phyloP scores from a whole-genome alignment of 2,113 vertebrate species.

The Hydrolagus affinis region DNA sequence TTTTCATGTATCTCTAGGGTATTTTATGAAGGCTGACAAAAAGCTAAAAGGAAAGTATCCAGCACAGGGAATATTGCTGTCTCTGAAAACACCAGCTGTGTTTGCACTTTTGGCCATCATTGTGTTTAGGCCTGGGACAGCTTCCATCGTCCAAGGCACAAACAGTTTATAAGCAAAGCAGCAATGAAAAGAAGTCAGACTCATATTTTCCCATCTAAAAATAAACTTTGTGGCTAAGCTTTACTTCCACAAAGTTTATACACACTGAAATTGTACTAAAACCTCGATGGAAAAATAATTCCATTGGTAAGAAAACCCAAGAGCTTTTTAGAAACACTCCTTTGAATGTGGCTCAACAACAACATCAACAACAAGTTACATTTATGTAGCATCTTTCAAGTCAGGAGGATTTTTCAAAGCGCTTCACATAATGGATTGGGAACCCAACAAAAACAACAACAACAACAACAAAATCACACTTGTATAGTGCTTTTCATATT shows the following conservation, averaged over 20 bases:
- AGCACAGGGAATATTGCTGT: not conserved
- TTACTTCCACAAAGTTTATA: not conserved
- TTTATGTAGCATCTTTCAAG: too few relatives aligned
- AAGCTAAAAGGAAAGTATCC: not conserved
- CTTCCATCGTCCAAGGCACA: not conserved
- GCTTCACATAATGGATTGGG: too few relatives aligned
- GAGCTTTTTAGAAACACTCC: not conserved
- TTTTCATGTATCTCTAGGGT: not conserved
- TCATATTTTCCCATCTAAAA: not conserved
- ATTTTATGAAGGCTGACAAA: not conserved
- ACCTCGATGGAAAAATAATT: too few relatives aligned
- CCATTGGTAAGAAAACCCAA: not conserved
- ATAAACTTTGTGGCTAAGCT: not conserved
- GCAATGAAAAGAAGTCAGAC: not conserved
- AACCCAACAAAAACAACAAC: too few relatives aligned
- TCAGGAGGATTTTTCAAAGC: too few relatives aligned
- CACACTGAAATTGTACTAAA: not conserved
- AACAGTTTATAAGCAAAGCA: not conserved
- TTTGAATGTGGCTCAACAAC: too few relatives aligned
- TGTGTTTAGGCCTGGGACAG: not conserved
- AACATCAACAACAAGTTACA: too few relatives aligned
- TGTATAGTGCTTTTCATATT: too few relatives aligned
- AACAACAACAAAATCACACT: too few relatives aligned
- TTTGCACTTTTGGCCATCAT: not conserved
- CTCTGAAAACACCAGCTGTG: slow-evolving; percentile 10